Base-by-base conservation (phyloP, 2,113 vertebrate species). In the Dipodomys merriami region DNA sequence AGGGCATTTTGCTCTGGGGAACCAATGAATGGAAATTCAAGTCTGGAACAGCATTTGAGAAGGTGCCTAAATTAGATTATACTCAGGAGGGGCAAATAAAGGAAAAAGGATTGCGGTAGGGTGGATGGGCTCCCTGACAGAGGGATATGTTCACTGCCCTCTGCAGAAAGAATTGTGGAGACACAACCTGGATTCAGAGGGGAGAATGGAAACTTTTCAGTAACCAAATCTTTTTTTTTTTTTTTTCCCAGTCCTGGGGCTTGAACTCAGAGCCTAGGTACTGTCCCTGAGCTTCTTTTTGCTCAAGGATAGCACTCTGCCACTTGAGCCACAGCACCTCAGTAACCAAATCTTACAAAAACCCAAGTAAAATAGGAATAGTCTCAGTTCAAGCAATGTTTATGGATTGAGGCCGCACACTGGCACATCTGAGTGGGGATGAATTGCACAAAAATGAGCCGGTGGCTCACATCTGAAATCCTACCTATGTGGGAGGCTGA, bases 1-100 rank as follows among this genome's bases (percentile, higher is more conserved):
- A 15, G 77, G 91, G 67, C 73, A 64, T 68, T 93, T 68, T 71
- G 85, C 94, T 94, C 93, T 77, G 74, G 72, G 88, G 92, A 91
- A 71, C 60, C 78, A 93, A 29, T 23, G 79, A 85, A 27, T 80
- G 93, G 93, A 87, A 92, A 90, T 60, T 80, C 78, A 62, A 83
- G 94, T 71, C 88, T 73, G 87, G 78, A 96, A 22, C 53, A 74
- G 86, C 83, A 77, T 90, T 79, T 82, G 93, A 85, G 83, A 95
- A 95, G 88, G 69, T 29, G 72, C 62, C 53, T 74, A 89, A 80
- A 94, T 96, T 87, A 94, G 83, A 86, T 84, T 83, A 88, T 11
- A 62, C 83, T 82, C 12, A 30, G 80, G 90, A 88, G 29, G 62
- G 69, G 71, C n/a, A 90, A 57, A 88, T 30, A 69, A 79, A 93